phyloP scores from a whole-genome alignment of 2,797 vertebrate genomes.

The Amazona ochrocephala region DNA sequence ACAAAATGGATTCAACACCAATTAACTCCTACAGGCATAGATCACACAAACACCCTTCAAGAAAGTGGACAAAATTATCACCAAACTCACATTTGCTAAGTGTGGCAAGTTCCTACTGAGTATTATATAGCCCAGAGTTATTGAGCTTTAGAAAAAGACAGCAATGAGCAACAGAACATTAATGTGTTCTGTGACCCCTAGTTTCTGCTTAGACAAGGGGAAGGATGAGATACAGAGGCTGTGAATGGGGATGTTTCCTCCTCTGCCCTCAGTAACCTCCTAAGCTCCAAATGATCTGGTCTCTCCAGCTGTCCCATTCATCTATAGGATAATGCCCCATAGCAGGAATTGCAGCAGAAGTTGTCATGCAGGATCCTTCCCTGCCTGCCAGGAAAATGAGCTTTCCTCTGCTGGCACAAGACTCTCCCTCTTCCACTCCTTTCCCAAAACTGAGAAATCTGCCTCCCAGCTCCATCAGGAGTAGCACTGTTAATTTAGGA shows the following conservation, averaged over 20 bases:
- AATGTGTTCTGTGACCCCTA: neutral
- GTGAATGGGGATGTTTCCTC: neutral
- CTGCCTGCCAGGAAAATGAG: neutral
- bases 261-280: neutral
- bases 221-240: accelerated
- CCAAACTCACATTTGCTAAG: neutral
- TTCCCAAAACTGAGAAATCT: neutral
- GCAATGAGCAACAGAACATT: neutral
- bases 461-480: neutral
- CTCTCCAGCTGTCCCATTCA: neutral
- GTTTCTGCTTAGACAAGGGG: neutral
- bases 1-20: neutral
- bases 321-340: neutral
- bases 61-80: neutral
- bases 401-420: neutral
- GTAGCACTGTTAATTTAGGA: neutral
- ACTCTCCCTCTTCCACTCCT: neutral
- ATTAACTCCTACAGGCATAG: neutral
- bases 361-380: neutral
- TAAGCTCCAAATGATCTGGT: neutral
- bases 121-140: neutral
- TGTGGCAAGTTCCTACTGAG: neutral
- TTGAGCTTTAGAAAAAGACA: neutral
- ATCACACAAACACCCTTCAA: neutral
- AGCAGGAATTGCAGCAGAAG: neutral